Evolutionary conservation across 2,888 invertebrate species (phyloP).

Genomic region (Arctia plantaginis): DNA sequence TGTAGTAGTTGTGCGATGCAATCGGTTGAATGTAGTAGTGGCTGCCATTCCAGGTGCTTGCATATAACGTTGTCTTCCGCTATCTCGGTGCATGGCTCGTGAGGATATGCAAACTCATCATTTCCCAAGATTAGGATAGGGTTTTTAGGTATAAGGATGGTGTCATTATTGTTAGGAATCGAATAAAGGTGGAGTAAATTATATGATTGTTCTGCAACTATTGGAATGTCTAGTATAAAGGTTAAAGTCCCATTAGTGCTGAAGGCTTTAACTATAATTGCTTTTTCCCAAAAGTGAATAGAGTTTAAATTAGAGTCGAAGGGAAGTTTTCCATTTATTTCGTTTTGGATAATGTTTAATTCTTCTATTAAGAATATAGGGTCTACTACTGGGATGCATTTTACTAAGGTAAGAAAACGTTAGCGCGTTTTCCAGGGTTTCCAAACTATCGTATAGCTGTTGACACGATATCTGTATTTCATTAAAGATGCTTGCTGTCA

Average conservation of each 20-base stretch:
- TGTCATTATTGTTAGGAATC: slow-evolving; percentile 40
- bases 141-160: slow-evolving; percentile 20
- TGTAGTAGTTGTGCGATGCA: slow-evolving; percentile 4
- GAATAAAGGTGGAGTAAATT: slow-evolving; percentile 45
- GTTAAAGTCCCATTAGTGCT: slow-evolving; percentile 38
- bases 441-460: slow-evolving; percentile 12
- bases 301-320: slow-evolving; percentile 18
- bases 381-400: slow-evolving; percentile 35
- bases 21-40: background rate
- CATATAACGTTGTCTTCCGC: background rate
- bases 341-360: slow-evolving; percentile 27
- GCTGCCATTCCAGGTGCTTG: background rate
- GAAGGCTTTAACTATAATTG: slow-evolving; percentile 32
- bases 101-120: background rate
- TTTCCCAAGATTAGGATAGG: background rate
- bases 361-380: slow-evolving; percentile 25
- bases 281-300: slow-evolving; percentile 10
- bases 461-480: slow-evolving; percentile 2
- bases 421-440: slow-evolving; percentile 23
- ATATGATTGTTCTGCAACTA: slow-evolving; percentile 41
- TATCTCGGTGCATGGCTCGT: background rate
- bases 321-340: slow-evolving; percentile 13
- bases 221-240: slow-evolving; percentile 45
- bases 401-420: slow-evolving; percentile 25
- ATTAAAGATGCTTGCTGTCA: background rate